phyloP scores from a whole-genome alignment of 2,888 invertebrate genomes.

The Pimpla rufipes region DNA sequence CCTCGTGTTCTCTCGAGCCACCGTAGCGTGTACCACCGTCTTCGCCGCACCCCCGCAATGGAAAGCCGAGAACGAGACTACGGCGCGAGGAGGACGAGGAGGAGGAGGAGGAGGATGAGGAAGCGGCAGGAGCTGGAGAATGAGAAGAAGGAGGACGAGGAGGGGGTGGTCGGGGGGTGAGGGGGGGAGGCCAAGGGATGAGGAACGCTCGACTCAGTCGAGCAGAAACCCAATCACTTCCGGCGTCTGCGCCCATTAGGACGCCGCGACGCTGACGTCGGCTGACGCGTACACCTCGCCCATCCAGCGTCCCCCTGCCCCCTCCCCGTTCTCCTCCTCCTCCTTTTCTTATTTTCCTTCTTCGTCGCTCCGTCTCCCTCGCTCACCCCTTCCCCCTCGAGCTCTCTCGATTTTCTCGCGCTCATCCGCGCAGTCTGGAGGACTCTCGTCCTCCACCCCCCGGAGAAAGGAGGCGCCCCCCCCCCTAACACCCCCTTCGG shows the following conservation, averaged over 20 bases:
- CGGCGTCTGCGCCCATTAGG: constrained; percentile 87
- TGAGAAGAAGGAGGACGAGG: no score
- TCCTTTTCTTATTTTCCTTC: constrained; percentile 66
- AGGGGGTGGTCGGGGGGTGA: no score
- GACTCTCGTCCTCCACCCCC: constrained; percentile 12
- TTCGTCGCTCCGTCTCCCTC: constrained; percentile 60
- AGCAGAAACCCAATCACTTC: constrained; percentile 88
- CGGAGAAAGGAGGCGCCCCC: neutral
- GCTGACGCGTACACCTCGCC: constrained; percentile 82
- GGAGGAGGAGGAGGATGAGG: neutral
- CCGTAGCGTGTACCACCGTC: constrained; percentile 46
- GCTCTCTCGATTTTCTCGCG: constrained; percentile 63
- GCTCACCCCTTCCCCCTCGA: no score
- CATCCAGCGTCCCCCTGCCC: constrained; percentile 43
- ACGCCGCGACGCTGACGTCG: constrained; percentile 86
- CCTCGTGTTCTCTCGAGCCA: constrained; percentile 66
- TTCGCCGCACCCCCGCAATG: constrained; percentile 77
- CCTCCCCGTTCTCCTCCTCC: constrained; percentile 63
- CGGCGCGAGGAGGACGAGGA: constrained; percentile 30
- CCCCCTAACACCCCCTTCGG: constrained; percentile 53
- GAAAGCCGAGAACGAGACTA: constrained; percentile 74
- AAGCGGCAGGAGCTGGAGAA: no score
- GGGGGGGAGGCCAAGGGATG: constrained; percentile 74
- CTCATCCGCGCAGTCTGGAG: constrained; percentile 33
- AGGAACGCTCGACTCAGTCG: constrained; percentile 84